phyloP scores from a whole-genome alignment of 1,140 invertebrate genomes.

The Macrotrachela quadricornifera region DNA sequence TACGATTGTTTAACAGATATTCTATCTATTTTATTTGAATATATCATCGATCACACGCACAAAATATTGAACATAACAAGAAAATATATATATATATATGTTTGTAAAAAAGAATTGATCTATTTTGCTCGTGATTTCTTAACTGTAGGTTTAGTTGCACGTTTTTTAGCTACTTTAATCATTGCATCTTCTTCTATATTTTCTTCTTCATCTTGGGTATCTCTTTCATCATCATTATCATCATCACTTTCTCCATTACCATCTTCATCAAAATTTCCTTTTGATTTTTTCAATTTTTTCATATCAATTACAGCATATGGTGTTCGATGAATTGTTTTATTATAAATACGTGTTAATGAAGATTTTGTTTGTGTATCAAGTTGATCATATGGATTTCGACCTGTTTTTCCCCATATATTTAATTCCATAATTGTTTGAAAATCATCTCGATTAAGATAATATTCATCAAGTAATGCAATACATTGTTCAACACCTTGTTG shows the following conservation, averaged over 20 bases:
- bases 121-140: no score
- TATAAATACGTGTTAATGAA: constrained; percentile 5
- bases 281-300: constrained; percentile 6
- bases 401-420: constrained; percentile 52
- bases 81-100: no score
- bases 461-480: constrained; percentile 49
- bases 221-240: constrained; percentile 10
- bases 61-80: no score
- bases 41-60: no score
- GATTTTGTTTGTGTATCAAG: constrained; percentile 36
- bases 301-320: constrained; percentile 2
- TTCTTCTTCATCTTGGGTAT: constrained; percentile 10
- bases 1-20: no score
- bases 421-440: constrained; percentile 64
- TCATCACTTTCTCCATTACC: constrained; percentile 11
- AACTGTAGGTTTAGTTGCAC: no score
- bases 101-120: no score
- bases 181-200: constrained; percentile 5
- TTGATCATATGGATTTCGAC: constrained; percentile 45
- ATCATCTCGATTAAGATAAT: constrained; percentile 69
- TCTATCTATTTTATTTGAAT: no score
- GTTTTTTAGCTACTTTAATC: background rate
- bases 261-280: constrained; percentile 1
- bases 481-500: no score
- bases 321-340: constrained; percentile 1